phyloP scores from a whole-genome alignment of 1,140 invertebrate genomes.

The Drosophila yakuba region DNA sequence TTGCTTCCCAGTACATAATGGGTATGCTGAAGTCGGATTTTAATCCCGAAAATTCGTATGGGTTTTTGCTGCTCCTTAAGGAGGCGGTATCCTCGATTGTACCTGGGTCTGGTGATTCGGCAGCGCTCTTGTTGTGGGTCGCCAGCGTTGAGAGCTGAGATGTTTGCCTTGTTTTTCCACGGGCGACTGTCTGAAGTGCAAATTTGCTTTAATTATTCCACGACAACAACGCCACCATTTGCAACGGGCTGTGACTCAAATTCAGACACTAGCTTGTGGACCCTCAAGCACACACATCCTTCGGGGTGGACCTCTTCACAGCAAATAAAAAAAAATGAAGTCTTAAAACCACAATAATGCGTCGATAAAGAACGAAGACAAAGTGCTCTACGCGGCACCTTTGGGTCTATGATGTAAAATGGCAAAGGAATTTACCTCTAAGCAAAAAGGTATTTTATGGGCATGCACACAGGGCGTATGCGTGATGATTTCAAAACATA shows the following conservation, averaged over 20 bases:
- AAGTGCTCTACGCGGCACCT: background rate
- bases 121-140: conserved; percentile 66
- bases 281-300: conserved; percentile 29
- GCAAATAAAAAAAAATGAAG: too few relatives aligned
- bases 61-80: conserved; percentile 35
- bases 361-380: background rate
- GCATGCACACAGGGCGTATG: background rate
- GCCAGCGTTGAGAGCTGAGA: conserved; percentile 61
- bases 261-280: conserved; percentile 36
- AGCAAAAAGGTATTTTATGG: background rate
- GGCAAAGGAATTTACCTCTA: background rate
- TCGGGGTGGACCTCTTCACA: conserved; percentile 5
- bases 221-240: conserved; percentile 62
- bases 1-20: too few relatives aligned
- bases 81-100: conserved; percentile 28
- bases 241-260: conserved; percentile 53
- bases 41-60: background rate
- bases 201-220: conserved; percentile 84
- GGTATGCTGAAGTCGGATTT: background rate
- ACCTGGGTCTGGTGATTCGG: conserved; percentile 30
- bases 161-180: conserved; percentile 66
- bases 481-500: background rate
- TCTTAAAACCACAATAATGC: background rate
- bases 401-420: background rate
- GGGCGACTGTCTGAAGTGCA: conserved; percentile 82